Percentiles rank a stretch among this genome's conserved stretches.
Conservation (phyloP, 35 echinoderm and acorn worm genomes). For the Stichopus chloronotus region DNA sequence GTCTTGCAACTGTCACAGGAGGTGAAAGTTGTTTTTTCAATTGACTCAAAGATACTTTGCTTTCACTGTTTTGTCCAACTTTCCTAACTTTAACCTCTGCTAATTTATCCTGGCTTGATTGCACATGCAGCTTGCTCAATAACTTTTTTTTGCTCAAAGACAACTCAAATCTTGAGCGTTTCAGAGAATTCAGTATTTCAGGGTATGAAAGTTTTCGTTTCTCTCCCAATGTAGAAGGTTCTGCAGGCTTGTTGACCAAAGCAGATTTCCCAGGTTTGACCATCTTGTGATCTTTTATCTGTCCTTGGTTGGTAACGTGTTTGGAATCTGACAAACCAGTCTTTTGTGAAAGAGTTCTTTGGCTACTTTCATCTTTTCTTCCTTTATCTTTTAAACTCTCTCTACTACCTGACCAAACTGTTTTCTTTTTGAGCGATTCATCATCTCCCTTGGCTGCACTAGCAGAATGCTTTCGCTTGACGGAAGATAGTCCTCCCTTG, state of each 20-base stretch:
- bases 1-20: background rate
- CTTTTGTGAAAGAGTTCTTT: background rate
- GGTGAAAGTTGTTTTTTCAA: background rate
- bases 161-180: background rate
- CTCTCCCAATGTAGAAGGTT: background rate
- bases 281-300: background rate
- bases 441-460: no score
- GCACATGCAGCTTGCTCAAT: background rate
- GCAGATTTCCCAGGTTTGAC: background rate
- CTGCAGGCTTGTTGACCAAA: background rate
- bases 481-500: no score
- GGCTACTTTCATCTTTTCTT: background rate
- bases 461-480: no score
- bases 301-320: background rate
- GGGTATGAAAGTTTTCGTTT: background rate
- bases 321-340: background rate
- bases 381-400: background rate
- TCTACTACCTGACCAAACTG: background rate
- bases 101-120: background rate
- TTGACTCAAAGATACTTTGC: background rate
- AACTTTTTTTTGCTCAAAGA: background rate
- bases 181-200: background rate
- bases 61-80: background rate
- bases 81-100: background rate
- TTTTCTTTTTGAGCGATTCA: background rate